These are phyloP conservation scores for Platichthys stellatus DNA, from an alignment of 2,113 vertebrate genomes.

Conservation along the genomic window DNA sequence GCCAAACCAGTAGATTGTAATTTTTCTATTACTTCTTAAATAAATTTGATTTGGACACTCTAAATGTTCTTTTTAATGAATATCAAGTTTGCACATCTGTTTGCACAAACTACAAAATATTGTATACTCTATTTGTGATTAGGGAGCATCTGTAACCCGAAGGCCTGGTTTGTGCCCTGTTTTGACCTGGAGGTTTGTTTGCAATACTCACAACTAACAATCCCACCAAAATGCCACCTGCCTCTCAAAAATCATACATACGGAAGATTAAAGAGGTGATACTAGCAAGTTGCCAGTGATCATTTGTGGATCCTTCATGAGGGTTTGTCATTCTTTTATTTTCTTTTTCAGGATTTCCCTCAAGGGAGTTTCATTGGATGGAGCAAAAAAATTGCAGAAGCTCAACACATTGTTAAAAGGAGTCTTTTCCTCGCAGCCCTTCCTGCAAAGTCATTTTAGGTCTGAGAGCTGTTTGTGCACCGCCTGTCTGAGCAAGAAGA, in stretches of 20 bases:
- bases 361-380: conserved; percentile 23
- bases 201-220: no score
- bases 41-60: neutral
- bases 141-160: neutral
- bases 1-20: neutral
- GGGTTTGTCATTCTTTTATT: neutral
- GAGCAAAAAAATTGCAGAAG: conserved; percentile 41
- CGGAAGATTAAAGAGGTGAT: neutral
- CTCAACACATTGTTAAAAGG: conserved; percentile 57
- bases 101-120: neutral
- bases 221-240: no score
- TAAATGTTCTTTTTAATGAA: neutral
- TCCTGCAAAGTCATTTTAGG: conserved; percentile 54
- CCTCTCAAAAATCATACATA: neutral
- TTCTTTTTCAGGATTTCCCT: conserved; percentile 2
- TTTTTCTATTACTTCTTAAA: neutral
- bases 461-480: conserved; percentile 32
- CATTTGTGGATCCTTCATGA: neutral
- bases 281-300: neutral
- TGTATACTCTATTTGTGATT: neutral
- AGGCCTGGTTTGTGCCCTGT: neutral
- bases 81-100: no score
- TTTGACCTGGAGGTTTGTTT: neutral
- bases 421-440: conserved; percentile 51
- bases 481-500: conserved; percentile 39